Conservation (phyloP, 2,113 vertebrate genomes). For the Furnarius figulus region DNA sequence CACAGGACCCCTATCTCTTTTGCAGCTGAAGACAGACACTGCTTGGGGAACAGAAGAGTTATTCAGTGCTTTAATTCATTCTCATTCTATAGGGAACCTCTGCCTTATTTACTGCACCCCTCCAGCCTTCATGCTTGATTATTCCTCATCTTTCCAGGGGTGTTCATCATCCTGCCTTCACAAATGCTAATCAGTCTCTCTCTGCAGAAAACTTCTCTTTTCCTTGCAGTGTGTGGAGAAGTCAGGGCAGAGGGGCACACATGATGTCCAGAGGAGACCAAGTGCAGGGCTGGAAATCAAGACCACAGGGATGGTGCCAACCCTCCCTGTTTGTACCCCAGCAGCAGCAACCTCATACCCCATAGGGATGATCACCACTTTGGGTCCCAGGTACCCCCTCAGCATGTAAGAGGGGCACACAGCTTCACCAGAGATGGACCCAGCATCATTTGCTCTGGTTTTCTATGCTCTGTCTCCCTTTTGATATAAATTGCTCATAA, state of each 20-base stretch:
- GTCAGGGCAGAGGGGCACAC: background rate
- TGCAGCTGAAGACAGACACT: background rate
- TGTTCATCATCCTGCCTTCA: background rate
- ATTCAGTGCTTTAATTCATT: background rate
- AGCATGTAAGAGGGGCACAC: background rate
- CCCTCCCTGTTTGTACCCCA: background rate
- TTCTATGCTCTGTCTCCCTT: background rate
- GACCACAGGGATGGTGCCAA: accelerated
- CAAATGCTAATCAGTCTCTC: background rate
- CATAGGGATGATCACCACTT: background rate
- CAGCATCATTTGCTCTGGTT: background rate
- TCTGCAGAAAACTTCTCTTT: background rate
- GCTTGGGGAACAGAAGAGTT: background rate
- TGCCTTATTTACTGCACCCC: background rate
- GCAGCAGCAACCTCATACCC: accelerated
- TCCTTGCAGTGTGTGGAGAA: background rate
- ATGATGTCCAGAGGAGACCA: accelerated
- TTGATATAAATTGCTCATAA: background rate
- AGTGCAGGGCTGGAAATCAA: background rate
- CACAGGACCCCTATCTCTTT: background rate
- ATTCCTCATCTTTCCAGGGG: background rate
- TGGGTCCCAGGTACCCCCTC: background rate
- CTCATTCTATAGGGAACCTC: background rate
- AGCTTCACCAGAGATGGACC: background rate
- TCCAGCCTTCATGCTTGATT: background rate